Percentiles rank a stretch among this genome's conserved stretches.
phyloP scores from a whole-genome alignment of 2,888 invertebrate genomes.

The Eugnorisma glareosa region DNA sequence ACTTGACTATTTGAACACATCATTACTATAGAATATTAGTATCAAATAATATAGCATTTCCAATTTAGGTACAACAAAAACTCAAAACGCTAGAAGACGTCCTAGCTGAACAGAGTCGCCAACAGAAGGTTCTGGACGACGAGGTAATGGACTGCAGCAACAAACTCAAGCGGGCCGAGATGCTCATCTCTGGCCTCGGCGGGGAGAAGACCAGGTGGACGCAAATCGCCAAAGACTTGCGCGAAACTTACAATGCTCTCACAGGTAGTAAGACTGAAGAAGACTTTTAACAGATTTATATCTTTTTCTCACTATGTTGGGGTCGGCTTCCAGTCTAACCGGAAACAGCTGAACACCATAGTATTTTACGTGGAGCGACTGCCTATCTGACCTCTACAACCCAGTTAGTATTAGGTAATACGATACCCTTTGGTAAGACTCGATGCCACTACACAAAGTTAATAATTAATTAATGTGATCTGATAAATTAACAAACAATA shows the following conservation, averaged over 20 bases:
- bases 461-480: too few relatives aligned
- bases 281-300: background rate
- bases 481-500: too few relatives aligned
- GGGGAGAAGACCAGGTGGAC: constrained; percentile 98
- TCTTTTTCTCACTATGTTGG: background rate
- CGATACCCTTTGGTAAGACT: too few relatives aligned
- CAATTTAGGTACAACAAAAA: constrained; percentile 90
- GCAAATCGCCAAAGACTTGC: constrained; percentile 93
- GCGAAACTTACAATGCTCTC: constrained; percentile 92
- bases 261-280: constrained; percentile 92
- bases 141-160: constrained; percentile 96
- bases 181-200: constrained; percentile 97
- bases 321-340: background rate
- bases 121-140: constrained; percentile 94
- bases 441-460: too few relatives aligned
- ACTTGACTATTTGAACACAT: background rate
- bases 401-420: too few relatives aligned
- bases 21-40: background rate
- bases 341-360: background rate
- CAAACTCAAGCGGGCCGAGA: constrained; percentile 97
- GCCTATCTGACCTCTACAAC: background rate
- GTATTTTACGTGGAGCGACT: background rate
- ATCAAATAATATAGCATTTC: fast-evolving
- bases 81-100: constrained; percentile 93
- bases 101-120: constrained; percentile 92